Conservation (phyloP, 2,797 vertebrate genomes). For the Leptatherina wallacei region DNA sequence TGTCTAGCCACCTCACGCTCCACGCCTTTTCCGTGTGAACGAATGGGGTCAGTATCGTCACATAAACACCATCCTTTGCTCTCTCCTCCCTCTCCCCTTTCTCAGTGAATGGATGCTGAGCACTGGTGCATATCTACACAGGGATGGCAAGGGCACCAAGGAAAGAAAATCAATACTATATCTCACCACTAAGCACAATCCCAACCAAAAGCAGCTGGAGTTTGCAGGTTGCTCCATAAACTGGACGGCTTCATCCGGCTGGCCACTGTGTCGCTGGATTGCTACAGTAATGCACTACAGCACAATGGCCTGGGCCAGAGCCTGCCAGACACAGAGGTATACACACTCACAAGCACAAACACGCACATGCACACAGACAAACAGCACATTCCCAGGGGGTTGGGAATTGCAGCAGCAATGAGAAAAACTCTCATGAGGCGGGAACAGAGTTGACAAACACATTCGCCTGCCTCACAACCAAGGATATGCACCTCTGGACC, state of each 20-base stretch:
- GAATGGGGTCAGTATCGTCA: slow-evolving; percentile 85
- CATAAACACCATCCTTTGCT: slow-evolving; percentile 74
- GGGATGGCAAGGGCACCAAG: slow-evolving; percentile 82
- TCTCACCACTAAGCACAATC: slow-evolving; percentile 86
- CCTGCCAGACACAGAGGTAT: slow-evolving; percentile 60
- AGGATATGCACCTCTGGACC: slow-evolving; percentile 71
- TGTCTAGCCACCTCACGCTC: slow-evolving; percentile 51
- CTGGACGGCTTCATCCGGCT: slow-evolving; percentile 85
- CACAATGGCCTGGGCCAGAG: slow-evolving; percentile 69
- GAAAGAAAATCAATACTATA: slow-evolving; percentile 85
- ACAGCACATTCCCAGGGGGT: slow-evolving; percentile 64
- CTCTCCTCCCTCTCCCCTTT: slow-evolving; percentile 23
- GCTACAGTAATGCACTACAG: slow-evolving; percentile 75
- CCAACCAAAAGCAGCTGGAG: slow-evolving; percentile 85
- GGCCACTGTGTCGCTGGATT: slow-evolving; percentile 75
- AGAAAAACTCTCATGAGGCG: slow-evolving; percentile 74
- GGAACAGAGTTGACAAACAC: slow-evolving; percentile 72
- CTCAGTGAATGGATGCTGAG: slow-evolving; percentile 77
- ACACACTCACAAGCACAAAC: slow-evolving; percentile 43
- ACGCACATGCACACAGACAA: slow-evolving; percentile 49
- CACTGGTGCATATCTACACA: slow-evolving; percentile 78
- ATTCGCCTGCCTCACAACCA: slow-evolving; percentile 61
- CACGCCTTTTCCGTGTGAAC: slow-evolving; percentile 73
- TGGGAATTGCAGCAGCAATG: slow-evolving; percentile 68
- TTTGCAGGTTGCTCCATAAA: slow-evolving; percentile 86